Evolutionary conservation across 37 sponge, comb jelly and placozoan genomes (phyloP).

Genomic region (Aphrocallistes beatrix): DNA sequence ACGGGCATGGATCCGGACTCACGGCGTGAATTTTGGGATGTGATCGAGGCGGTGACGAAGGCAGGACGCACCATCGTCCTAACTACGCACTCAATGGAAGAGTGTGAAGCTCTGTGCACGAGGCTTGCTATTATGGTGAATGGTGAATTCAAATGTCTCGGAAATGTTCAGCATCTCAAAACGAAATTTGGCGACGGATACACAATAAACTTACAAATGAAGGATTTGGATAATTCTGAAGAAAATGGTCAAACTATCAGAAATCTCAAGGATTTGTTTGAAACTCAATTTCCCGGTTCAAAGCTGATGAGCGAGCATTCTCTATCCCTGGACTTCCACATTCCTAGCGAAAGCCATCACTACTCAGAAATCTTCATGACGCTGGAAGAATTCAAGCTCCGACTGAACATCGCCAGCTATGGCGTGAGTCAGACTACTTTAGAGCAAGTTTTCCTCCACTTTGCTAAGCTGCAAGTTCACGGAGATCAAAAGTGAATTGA

Average conservation of each 20-base stretch:
- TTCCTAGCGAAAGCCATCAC: constrained; percentile 32
- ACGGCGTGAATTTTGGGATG: constrained; percentile 78
- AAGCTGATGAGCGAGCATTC: too few species aligned
- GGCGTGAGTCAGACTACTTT: constrained; percentile 82
- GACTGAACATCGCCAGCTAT: constrained; percentile 62
- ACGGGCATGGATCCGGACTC: constrained; percentile 94
- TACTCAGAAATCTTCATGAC: constrained; percentile 58
- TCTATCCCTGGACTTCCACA: too few species aligned
- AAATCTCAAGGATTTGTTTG: too few species aligned
- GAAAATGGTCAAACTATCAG: too few species aligned
- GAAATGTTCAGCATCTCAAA: constrained; percentile 88
- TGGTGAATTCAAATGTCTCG: constrained; percentile 86
- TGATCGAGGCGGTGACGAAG: constrained; percentile 38
- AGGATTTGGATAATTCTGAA: too few species aligned
- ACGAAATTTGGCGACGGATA: too few species aligned
- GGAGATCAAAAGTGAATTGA: too few species aligned
- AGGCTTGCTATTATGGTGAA: constrained; percentile 90
- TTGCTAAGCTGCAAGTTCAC: too few species aligned
- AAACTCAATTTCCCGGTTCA: too few species aligned
- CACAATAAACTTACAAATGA: too few species aligned
- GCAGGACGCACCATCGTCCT: constrained; percentile 59
- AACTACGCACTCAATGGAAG: constrained; percentile 67
- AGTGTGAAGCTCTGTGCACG: too few species aligned
- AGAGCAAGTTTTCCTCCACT: too few species aligned
- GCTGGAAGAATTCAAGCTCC: constrained; percentile 59